phyloP scores from a whole-genome alignment of 1,140 invertebrate genomes.

The Drosophila carrolli region DNA sequence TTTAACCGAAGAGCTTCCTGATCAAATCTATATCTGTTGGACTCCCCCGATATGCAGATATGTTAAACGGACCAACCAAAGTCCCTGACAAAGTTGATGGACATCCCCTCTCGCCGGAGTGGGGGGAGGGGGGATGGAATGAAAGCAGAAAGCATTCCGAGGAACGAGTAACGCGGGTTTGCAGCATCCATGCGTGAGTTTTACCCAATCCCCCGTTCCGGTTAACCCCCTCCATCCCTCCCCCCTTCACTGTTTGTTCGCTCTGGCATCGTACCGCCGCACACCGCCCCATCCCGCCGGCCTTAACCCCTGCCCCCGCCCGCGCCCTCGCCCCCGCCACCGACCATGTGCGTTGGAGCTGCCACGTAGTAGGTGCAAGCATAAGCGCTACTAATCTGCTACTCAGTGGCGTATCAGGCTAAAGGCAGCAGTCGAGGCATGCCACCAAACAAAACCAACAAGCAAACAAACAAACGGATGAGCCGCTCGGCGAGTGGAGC shows the following conservation, averaged over 20 bases:
- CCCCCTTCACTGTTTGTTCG: neutral
- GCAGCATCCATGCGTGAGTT: conserved; percentile 26
- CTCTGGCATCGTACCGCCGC: too few relatives aligned
- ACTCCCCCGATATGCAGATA: conserved; percentile 25
- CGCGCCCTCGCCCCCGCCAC: too few relatives aligned
- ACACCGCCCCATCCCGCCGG: too few relatives aligned
- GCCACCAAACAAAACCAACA: conserved; percentile 65
- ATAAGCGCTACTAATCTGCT: conserved; percentile 82
- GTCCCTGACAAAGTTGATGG: conserved; percentile 32
- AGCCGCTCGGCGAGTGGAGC: conserved; percentile 13
- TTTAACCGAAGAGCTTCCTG: conserved; percentile 4
- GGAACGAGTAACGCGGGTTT: conserved; percentile 39
- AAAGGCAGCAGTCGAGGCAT: conserved; percentile 66
- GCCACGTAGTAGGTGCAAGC: conserved; percentile 80
- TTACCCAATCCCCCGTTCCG: neutral
- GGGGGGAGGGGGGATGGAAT: too few relatives aligned
- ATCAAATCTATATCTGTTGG: neutral
- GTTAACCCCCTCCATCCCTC: neutral
- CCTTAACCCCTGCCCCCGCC: too few relatives aligned
- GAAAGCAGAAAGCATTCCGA: conserved; percentile 9
- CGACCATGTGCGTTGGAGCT: conserved; percentile 24
- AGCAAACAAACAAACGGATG: conserved; percentile 66
- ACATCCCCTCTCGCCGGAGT: neutral
- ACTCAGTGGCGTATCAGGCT: conserved; percentile 81
- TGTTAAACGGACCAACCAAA: conserved; percentile 10